Percentiles rank a stretch among this genome's conserved stretches.
phyloP scores from a whole-genome alignment of 2,113 vertebrate genomes.

The Lepus timidus region DNA sequence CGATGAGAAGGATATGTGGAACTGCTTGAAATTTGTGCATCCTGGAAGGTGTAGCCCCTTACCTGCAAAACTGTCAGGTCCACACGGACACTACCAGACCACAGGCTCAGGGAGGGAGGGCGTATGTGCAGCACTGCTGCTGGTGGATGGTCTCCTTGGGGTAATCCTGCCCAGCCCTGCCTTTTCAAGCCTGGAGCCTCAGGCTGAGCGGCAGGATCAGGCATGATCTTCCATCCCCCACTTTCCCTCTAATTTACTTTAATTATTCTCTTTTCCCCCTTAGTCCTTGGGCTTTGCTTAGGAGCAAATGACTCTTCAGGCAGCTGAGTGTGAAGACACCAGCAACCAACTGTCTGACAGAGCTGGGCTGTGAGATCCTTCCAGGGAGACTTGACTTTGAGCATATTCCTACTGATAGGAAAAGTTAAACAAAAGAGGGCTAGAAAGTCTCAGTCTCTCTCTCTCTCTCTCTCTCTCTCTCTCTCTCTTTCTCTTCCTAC shows the following conservation, averaged over 20 bases:
- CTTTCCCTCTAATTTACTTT: slow-evolving; percentile 79
- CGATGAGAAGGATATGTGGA: neutral
- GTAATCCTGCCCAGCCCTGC: slow-evolving; percentile 22
- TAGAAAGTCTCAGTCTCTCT: neutral
- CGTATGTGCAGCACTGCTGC: rapidly evolving
- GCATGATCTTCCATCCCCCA: slow-evolving; percentile 76
- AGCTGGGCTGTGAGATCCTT: slow-evolving; percentile 52
- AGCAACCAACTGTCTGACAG: slow-evolving; percentile 40
- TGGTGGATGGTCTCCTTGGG: neutral
- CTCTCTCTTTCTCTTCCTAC: neutral
- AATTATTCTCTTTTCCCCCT: slow-evolving; percentile 66
- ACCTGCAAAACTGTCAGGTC: neutral
- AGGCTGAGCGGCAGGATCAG: slow-evolving; percentile 72
- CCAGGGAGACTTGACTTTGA: slow-evolving; percentile 31
- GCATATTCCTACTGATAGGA: slow-evolving; percentile 51
- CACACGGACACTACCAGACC: rapidly evolving
- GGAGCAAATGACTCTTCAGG: slow-evolving; percentile 56
- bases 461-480: neutral
- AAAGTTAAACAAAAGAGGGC: slow-evolving; percentile 59
- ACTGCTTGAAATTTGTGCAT: neutral
- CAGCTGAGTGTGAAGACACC: slow-evolving; percentile 41
- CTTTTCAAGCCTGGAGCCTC: slow-evolving; percentile 68
- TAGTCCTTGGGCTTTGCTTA: slow-evolving; percentile 72
- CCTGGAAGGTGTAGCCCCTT: neutral
- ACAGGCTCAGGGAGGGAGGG: neutral